A percentile compares a stretch with the other conserved stretches of the same genome.
These are phyloP conservation scores for Tinea semifulvella DNA, from an alignment of 2,888 invertebrate species.

Conservation along the genomic window DNA sequence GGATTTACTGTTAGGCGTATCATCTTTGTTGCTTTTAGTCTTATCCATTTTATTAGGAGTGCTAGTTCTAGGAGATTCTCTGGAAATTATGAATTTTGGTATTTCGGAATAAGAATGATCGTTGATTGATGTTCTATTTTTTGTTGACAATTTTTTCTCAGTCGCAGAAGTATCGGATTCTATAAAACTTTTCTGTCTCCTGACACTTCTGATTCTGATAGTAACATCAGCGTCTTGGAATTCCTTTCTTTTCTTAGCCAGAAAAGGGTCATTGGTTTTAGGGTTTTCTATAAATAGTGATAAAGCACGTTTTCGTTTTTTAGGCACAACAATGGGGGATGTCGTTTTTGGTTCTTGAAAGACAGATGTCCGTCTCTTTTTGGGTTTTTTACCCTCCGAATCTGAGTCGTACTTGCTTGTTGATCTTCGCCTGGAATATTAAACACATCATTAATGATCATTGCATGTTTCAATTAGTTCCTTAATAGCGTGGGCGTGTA, in stretches of 20 bases:
- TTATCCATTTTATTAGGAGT: neutral
- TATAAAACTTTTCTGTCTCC: too few species aligned
- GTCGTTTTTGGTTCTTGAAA: neutral
- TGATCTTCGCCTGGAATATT: neutral
- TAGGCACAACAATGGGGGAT: neutral
- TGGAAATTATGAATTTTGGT: neutral
- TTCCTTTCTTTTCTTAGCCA: neutral
- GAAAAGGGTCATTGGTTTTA: neutral
- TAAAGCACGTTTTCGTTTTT: neutral
- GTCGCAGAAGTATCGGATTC: too few species aligned
- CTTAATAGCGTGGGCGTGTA: too few species aligned
- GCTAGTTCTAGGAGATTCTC: neutral
- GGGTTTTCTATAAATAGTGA: neutral
- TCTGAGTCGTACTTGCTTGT: neutral
- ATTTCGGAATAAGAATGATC: neutral
- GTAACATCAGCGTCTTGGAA: neutral
- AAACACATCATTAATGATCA: too few species aligned
- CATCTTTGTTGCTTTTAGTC: constrained; percentile 14
- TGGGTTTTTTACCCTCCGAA: neutral
- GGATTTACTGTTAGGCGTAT: neutral
- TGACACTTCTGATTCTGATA: neutral
- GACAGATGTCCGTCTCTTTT: neutral
- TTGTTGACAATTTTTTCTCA: too few species aligned
- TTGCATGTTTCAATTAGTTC: too few species aligned
- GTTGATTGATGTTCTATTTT: too few species aligned